Evolutionary conservation across 2,888 invertebrate species (phyloP), one percentile per base, ranked within the genome.

Genomic region (Rhimphoctona megacephalus): DNA sequence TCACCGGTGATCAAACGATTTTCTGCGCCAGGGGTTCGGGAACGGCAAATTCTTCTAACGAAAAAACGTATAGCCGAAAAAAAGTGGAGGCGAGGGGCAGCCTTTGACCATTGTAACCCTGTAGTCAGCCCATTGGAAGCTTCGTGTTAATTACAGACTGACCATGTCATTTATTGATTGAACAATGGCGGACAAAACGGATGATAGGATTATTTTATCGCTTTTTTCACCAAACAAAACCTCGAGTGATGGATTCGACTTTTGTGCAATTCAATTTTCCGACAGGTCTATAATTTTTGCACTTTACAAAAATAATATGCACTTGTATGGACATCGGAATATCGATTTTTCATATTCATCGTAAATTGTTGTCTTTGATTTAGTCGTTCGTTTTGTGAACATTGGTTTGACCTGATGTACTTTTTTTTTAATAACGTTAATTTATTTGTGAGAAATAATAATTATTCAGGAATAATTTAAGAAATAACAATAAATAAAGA

Each of bases 191-290:
- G 43, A 61, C 14, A 43, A 39, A 64, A 6, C 54, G 57, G 52
- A 61, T 61, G 30, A 43, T 19, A 39, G 61, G 80, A 85, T 81
- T 70, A 81, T 69, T 76, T 70, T 64, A 81, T 81, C 52, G 64
- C 57, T 52, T 14, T 33, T 66, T 54, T 64, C 76, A 30, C 30
- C 30, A 30, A 30, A 30, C 11, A 61, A 30, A 61, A 7, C 30
- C 61, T 30, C 30, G 11, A 22, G 25, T 25, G 57, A 57, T 25
- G 25, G 25, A 57, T 57, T 22, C 57, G 17, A 61, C 17, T 61
- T 25, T 61, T 8, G 30, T 61, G 61, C 17, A 17, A 17, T 30
- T 17, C 17, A 61, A 61, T 61, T 61, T 19, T 30, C 0, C 25
- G 1, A 30, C 14, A 17, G 30, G 6, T 17, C 7, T 61, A 17